A percentile compares a stretch with the other conserved stretches of the same genome.
phyloP scores from a whole-genome alignment of 2,113 vertebrate species.

The Periophthalmus modestus region DNA sequence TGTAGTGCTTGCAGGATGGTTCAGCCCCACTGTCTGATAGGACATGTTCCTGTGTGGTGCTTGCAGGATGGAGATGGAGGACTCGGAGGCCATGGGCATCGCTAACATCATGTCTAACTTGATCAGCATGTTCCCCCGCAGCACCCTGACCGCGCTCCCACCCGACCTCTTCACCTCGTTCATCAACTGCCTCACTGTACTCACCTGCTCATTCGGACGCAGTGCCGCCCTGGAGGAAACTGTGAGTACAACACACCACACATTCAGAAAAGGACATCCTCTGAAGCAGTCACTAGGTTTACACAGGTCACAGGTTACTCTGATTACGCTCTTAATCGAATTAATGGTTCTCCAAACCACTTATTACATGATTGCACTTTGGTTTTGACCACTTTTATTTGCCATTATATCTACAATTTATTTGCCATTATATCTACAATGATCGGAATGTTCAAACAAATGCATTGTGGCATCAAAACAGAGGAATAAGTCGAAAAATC shows the following conservation, averaged over 20 bases:
- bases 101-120: slow-evolving; percentile 97
- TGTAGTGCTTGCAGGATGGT: slow-evolving; percentile 64
- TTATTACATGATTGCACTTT: too few species aligned
- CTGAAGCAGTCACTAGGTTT: background rate
- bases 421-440: too few species aligned
- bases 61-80: slow-evolving; percentile 95
- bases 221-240: slow-evolving; percentile 98
- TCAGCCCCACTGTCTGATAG: too few species aligned
- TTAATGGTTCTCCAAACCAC: too few species aligned
- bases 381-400: too few species aligned
- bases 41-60: background rate
- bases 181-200: slow-evolving; percentile 95
- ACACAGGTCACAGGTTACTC: too few species aligned
- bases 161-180: slow-evolving; percentile 96
- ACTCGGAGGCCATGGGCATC: slow-evolving; percentile 97
- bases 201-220: slow-evolving; percentile 96
- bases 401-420: too few species aligned
- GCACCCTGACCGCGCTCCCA: slow-evolving; percentile 91
- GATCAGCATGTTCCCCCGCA: slow-evolving; percentile 95
- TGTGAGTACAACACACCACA: slow-evolving; percentile 75
- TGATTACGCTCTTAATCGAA: too few species aligned
- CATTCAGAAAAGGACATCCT: too few species aligned
- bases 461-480: too few species aligned
- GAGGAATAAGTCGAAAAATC: too few species aligned
- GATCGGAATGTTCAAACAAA: too few species aligned